Evolutionary conservation across 1,140 invertebrate genomes (phyloP).

Genomic region (Pteromalus puparum): DNA sequence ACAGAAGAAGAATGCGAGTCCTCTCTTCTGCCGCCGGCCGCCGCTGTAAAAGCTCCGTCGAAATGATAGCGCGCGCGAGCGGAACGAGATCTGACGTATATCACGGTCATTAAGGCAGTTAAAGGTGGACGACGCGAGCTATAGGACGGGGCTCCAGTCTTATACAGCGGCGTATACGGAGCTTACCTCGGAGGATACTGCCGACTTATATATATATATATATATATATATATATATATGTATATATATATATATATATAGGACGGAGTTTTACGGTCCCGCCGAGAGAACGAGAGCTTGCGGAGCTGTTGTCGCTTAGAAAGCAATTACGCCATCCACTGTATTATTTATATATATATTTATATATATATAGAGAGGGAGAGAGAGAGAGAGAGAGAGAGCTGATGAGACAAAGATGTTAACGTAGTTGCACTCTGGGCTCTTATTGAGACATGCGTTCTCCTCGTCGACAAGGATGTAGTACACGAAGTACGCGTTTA

Average conservation of each 20-base stretch:
- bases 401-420: neutral
- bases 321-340: neutral
- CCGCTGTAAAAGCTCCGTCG: neutral
- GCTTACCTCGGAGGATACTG: neutral
- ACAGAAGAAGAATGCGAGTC: neutral
- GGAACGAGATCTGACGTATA: neutral
- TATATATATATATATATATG: too few relatives aligned
- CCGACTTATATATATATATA: neutral
- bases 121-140: constrained; percentile 1
- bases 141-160: neutral
- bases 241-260: too few relatives aligned
- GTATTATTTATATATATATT: neutral
- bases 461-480: too few relatives aligned
- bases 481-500: too few relatives aligned
- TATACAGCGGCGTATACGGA: too few relatives aligned
- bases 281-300: neutral
- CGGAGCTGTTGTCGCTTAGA: neutral
- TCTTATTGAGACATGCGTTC: too few relatives aligned
- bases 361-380: neutral
- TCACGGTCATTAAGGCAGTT: constrained; percentile 10
- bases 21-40: neutral
- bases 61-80: neutral
- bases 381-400: neutral
- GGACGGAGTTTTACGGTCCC: constrained; percentile 8
- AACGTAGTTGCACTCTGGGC: too few relatives aligned